These are phyloP conservation scores for Physella acuta DNA, from an alignment of 1,140 invertebrate genomes.

Conservation along the genomic window DNA sequence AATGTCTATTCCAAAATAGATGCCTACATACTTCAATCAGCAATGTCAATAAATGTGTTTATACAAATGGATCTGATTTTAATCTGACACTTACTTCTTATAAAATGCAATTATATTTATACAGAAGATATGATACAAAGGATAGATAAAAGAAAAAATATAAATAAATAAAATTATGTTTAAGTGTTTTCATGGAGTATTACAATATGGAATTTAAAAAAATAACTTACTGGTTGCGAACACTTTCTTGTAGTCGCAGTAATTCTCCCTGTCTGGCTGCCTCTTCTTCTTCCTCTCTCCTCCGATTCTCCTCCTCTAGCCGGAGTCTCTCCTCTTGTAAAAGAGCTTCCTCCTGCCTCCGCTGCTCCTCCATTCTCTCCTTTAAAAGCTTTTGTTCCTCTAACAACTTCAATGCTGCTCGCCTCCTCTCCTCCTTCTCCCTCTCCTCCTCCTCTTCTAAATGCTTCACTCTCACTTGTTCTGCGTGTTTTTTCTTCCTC, in stretches of 20 bases:
- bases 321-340: constrained; percentile 24
- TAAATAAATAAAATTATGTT: too few species aligned
- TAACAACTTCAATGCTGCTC: constrained; percentile 45
- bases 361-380: constrained; percentile 34
- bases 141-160: too few species aligned
- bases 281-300: constrained; percentile 26
- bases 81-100: too few species aligned
- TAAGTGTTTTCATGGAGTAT: too few species aligned
- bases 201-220: too few species aligned
- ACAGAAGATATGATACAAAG: too few species aligned
- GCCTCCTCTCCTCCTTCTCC: constrained; percentile 47
- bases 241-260: constrained; percentile 22
- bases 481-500: constrained; percentile 47
- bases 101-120: too few species aligned
- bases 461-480: constrained; percentile 41
- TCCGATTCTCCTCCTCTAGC: constrained; percentile 26
- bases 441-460: constrained; percentile 40
- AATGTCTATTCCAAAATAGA: too few species aligned
- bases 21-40: too few species aligned
- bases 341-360: constrained; percentile 25
- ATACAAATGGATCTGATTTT: too few species aligned
- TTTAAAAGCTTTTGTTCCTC: constrained; percentile 49
- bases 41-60: too few species aligned
- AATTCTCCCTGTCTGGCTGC: constrained; percentile 23
- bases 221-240: constrained; percentile 20